phyloP scores from a whole-genome alignment of 2,888 invertebrate genomes.

The Meta bourneti region DNA sequence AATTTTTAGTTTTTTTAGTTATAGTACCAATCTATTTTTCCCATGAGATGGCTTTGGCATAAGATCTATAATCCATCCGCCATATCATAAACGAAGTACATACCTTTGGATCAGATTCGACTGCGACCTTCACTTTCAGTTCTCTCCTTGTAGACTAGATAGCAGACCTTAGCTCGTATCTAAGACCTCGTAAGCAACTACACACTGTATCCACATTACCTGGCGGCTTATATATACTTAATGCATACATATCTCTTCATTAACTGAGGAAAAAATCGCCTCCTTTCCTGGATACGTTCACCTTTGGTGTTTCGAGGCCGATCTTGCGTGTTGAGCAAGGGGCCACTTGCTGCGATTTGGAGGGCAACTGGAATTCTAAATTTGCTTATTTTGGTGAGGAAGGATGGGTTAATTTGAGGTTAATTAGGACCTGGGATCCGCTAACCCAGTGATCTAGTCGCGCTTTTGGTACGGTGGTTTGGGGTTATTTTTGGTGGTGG shows the following conservation, averaged over 20 bases:
- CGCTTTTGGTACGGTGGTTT: neutral
- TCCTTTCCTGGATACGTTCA: conserved; percentile 51
- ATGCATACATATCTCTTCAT: conserved; percentile 1
- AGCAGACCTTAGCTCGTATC: neutral
- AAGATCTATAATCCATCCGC: neutral
- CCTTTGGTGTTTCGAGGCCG: conserved; percentile 17
- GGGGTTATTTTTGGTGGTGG: neutral
- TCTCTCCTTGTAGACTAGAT: neutral
- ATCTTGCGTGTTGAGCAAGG: neutral
- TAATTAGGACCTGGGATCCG: neutral
- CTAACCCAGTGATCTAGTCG: conserved; percentile 34
- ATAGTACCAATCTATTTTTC: too few relatives aligned
- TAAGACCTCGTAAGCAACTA: neutral
- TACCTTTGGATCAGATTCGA: neutral
- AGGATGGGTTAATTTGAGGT: neutral
- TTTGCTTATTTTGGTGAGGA: neutral
- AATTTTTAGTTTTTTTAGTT: too few relatives aligned
- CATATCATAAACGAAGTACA: neutral
- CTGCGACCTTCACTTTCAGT: neutral
- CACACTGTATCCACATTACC: neutral
- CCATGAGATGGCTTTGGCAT: too few relatives aligned
- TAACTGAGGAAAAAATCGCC: neutral
- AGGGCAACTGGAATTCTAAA: neutral
- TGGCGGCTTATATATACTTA: conserved; percentile 6
- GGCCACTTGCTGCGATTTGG: conserved; percentile 15